phyloP scores from a whole-genome alignment of 2,797 vertebrate genomes.

The Gymnothorax javanicus region DNA sequence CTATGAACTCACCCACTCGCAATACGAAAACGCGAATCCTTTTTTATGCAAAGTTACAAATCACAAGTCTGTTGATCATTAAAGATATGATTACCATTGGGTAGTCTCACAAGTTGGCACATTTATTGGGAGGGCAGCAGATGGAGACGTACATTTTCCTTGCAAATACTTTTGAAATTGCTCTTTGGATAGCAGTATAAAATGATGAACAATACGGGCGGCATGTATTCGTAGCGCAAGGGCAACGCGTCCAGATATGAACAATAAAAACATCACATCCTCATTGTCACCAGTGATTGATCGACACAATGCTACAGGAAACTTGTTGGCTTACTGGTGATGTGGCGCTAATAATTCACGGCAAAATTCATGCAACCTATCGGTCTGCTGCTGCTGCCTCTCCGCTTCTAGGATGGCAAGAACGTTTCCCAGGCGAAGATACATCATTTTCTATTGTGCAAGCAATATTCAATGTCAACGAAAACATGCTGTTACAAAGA shows the following conservation, averaged over 20 bases:
- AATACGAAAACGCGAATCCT: conserved; percentile 80
- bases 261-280: conserved; percentile 79
- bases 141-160: conserved; percentile 95
- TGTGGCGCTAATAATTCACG: conserved; percentile 88
- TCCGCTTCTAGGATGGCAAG: conserved; percentile 75
- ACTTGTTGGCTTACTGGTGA: conserved; percentile 83
- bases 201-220: conserved; percentile 97
- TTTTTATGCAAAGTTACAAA: conserved; percentile 95
- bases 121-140: conserved; percentile 97
- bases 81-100: conserved; percentile 95
- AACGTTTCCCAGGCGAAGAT: conserved; percentile 81
- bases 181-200: conserved; percentile 98
- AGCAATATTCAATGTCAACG: conserved; percentile 77
- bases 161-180: conserved; percentile 94
- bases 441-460: conserved; percentile 82
- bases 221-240: conserved; percentile 77
- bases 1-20: conserved; percentile 82
- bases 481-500: conserved; percentile 51
- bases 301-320: conserved; percentile 85
- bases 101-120: conserved; percentile 90
- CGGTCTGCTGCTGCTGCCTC: conserved; percentile 68
- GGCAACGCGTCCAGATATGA: conserved; percentile 90
- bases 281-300: conserved; percentile 90
- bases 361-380: conserved; percentile 78
- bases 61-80: conserved; percentile 98